These are phyloP conservation scores for Otus sunia DNA, from an alignment of 2,113 vertebrate genomes.

Conservation along the genomic window DNA sequence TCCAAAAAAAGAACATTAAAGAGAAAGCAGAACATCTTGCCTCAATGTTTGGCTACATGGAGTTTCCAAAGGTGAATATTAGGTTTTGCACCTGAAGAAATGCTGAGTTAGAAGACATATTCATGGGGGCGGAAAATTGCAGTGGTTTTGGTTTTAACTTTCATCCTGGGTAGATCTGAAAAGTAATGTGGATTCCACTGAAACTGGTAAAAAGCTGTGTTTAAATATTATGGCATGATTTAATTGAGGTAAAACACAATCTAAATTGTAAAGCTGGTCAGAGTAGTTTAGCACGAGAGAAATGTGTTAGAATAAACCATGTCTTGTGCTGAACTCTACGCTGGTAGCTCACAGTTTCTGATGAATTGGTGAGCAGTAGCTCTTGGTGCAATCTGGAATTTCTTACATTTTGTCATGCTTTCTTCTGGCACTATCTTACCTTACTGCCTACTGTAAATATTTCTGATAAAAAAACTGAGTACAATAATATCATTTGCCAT, in stretches of 20 bases:
- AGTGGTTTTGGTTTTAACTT: neutral
- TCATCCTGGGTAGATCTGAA: neutral
- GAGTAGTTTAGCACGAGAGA: neutral
- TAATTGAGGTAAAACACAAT: neutral
- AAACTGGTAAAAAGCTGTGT: neutral
- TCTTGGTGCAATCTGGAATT: neutral
- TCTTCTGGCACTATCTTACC: neutral
- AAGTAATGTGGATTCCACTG: neutral
- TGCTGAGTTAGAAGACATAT: neutral
- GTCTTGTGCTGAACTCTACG: neutral
- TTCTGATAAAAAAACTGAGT: neutral
- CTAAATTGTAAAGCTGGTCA: neutral
- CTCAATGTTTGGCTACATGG: constrained; percentile 82
- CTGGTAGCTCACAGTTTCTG: neutral
- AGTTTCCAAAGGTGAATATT: constrained; percentile 87
- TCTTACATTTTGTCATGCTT: neutral
- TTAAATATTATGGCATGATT: neutral
- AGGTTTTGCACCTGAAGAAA: constrained; percentile 16
- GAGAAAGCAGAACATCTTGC: constrained; percentile 92
- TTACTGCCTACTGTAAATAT: neutral
- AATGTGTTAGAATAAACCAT: neutral
- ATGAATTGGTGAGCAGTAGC: neutral
- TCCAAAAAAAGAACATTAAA: constrained; percentile 96
- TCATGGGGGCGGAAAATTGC: neutral
- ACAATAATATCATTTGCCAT: accelerated